Base-by-base conservation (phyloP, 2,888 invertebrate genomes). In the Andricus curvator region DNA sequence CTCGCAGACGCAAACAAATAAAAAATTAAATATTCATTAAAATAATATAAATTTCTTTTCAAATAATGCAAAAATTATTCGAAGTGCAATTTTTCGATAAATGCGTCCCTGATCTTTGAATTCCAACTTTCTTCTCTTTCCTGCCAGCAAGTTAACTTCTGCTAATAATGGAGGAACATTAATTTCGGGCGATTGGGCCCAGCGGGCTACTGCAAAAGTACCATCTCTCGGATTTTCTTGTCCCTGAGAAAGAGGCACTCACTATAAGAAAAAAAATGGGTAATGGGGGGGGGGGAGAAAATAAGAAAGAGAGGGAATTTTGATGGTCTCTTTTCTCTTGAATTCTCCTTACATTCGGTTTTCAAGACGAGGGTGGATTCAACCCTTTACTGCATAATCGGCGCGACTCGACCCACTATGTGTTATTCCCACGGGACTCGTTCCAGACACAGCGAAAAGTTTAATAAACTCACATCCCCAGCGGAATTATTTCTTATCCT, bases 181-280 rank as follows among this genome's bases (percentile, higher is more conserved):
- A 91, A 91, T 91, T 91, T 89, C 90, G 85, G 87, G 85, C 91
- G 89, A 91, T 91, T 89, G 90, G 90, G 88, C 90, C 90, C 90
- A 89, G 86, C 87, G 90, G 90, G 87, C 88, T 86, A 86, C 84
- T 88, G 83, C 83, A 66, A 74, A 66, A 74, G 74, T 56, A 74
- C 51, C 62, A 62, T 22, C 15, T 62, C 62, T 62, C 15, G 62
- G 11, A 25, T 62, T 15, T 13, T 56, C 51, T 74, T 56, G 33
- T 29, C 44, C 51, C 25, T 48, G 68, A 77, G 44, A 74, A 68
- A 62, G 65, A 82, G 65, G 8, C 11, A 44, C 37, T 29, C 11
- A 44, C 37, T 29, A 11, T 29, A 51, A 70, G 78, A 77, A 81
- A 78, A 80, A 77, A 77, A 66, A 48, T 70, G 33, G 64, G 60